phyloP scores from a whole-genome alignment of 1,140 invertebrate genomes.

The Archegozetes longisetosus region DNA sequence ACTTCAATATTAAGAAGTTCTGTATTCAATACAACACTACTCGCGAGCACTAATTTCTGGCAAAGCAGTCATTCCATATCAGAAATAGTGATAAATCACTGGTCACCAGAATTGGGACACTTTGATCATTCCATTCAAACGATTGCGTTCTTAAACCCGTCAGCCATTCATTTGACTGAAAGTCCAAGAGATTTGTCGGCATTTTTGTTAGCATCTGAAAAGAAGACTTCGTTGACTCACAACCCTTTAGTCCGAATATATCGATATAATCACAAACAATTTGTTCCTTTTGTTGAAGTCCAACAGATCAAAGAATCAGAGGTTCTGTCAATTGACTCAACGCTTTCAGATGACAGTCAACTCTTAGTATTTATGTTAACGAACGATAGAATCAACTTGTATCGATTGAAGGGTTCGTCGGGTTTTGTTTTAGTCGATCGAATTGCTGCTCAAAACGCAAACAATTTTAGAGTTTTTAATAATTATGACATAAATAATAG shows the following conservation, averaged over 20 bases:
- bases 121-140: not conserved
- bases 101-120: not conserved
- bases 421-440: constrained; percentile 16
- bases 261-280: constrained; percentile 3
- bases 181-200: not conserved
- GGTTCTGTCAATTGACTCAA: not conserved
- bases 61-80: not conserved
- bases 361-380: constrained; percentile 11
- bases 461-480: not conserved
- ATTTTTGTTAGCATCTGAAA: not conserved
- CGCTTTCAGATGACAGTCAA: not conserved
- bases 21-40: not conserved
- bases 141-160: not conserved
- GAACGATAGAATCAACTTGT: constrained; percentile 1
- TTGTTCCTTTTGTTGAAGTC: not conserved
- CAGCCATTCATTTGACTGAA: not conserved
- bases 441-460: not conserved
- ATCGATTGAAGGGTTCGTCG: constrained; percentile 14
- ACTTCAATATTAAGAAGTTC: not conserved
- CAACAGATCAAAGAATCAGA: constrained; percentile 6
- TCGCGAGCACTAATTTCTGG: not conserved
- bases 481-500: not conserved
- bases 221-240: not conserved
- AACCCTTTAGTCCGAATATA: not conserved
- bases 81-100: not conserved